A percentile compares a stretch with the other conserved stretches of the same genome.
Conservation (phyloP, 2,888 invertebrate genomes). For the Gasteruption jaculator region DNA sequence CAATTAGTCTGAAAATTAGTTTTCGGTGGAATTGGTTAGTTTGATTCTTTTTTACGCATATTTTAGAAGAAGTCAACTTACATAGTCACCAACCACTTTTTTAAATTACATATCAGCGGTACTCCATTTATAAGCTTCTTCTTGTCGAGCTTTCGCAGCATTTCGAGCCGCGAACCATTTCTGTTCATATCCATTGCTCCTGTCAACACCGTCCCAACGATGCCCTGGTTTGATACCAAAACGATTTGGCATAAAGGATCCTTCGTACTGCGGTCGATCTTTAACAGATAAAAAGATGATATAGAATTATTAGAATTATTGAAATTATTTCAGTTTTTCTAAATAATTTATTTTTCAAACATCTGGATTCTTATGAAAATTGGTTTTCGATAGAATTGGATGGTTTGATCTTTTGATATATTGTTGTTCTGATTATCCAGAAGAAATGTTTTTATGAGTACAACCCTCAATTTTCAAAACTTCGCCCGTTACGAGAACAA, state of each 20-base stretch:
- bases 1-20: no score
- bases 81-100: conserved; percentile 13
- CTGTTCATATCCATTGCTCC: conserved; percentile 94
- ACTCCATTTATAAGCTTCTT: conserved; percentile 92
- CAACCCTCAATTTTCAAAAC: no score
- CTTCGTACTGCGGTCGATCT: conserved; percentile 74
- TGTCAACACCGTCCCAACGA: conserved; percentile 97
- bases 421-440: no score
- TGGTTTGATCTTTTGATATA: neutral
- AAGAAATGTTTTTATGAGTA: no score
- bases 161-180: conserved; percentile 78
- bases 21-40: no score
- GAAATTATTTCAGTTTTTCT: no score
- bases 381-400: neutral
- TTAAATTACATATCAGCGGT: conserved; percentile 80
- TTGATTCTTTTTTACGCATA: no score
- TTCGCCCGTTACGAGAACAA: no score
- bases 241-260: conserved; percentile 86
- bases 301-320: no score
- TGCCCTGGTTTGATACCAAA: conserved; percentile 90
- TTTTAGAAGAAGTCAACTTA: no score
- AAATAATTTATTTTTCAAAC: no score
- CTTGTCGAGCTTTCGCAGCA: conserved; percentile 69
- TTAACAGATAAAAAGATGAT: no score
- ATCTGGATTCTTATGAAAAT: neutral